Percentiles rank a stretch among this genome's conserved stretches.
Evolutionary conservation across 2,113 vertebrate species (phyloP).

Genomic region (Hirundichthys speculiger): DNA sequence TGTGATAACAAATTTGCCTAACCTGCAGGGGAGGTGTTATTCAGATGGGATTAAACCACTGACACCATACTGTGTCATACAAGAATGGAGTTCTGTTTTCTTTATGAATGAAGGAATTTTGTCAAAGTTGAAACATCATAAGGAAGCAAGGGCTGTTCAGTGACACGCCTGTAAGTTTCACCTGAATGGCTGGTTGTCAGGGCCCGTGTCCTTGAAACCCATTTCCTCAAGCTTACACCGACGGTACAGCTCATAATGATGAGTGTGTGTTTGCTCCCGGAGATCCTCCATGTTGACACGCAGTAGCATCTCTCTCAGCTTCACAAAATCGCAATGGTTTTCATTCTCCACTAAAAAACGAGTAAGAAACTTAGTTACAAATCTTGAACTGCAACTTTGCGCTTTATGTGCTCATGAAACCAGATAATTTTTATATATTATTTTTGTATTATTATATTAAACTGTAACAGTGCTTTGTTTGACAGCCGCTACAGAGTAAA

Average conservation of each 20-base stretch:
- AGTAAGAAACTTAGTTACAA: slow-evolving; percentile 1
- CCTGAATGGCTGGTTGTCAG: slow-evolving; percentile 94
- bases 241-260: slow-evolving; percentile 96
- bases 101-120: not conserved
- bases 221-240: slow-evolving; percentile 96
- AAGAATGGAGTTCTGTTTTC: not conserved
- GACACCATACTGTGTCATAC: not conserved
- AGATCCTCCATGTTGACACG: slow-evolving; percentile 97
- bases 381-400: not conserved
- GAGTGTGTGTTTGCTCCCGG: slow-evolving; percentile 92
- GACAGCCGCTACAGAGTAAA: too few relatives aligned
- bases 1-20: too few relatives aligned
- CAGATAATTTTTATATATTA: too few relatives aligned
- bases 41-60: not conserved
- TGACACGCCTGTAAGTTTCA: slow-evolving; percentile 51
- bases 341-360: slow-evolving; percentile 90
- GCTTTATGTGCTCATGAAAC: not conserved
- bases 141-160: slow-evolving; percentile 1
- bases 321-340: slow-evolving; percentile 97
- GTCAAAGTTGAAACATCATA: not conserved
- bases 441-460: too few relatives aligned
- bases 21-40: not conserved
- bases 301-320: slow-evolving; percentile 94
- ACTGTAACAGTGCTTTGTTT: too few relatives aligned
- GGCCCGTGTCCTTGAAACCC: slow-evolving; percentile 94